Evolutionary conservation across 2,888 invertebrate species (phyloP), one percentile per base, ranked within the genome.

Genomic region (Eutolmus rufibarbis): DNA sequence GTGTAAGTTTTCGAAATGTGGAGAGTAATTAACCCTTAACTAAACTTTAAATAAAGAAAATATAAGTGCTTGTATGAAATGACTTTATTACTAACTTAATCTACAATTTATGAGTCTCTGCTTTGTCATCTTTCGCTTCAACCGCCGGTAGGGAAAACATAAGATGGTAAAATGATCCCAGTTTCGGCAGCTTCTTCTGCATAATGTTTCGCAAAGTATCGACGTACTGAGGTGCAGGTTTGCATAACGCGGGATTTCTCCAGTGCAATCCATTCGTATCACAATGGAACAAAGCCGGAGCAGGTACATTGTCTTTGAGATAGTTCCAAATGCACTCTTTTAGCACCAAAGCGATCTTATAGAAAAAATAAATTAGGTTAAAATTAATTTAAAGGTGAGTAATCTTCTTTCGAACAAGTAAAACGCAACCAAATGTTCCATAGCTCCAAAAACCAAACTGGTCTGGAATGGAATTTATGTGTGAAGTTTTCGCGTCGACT

Each of bases 291-390:
- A 97, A 92, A 0, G 96, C 96, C 0, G 97, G 97, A 0, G 97
- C 96, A 0, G 97, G 97, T 31, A 97, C 96, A 91, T 97, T 95
- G 91, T 97, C 97, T 89, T 97, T 95, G 92, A 98, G 96, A 91
- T 97, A 98, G 90, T 96, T 96, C 97, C 98, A 98, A 87, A 98
- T 94, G 90, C 97, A 97, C 91, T 98, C 97, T 82, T 96, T 94
- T 89, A 98, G 92, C 86, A 98, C 94, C 90, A 96, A 94, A 5
- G 96, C 96, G 89, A 97, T 95, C 96, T 92, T 95, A 91, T 87
- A 93, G 91, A 82, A 88, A 86, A 87, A 31, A 4, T 34, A 87
- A 79, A 74, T 37, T 16, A 40, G 56, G 19, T 86, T 57, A 16
- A 0, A 7, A 56, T 34, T 2, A 34, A 34, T 2, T 2, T 34